Conservation (phyloP, 1,140 invertebrate genomes). For the Triops cancriformis region DNA sequence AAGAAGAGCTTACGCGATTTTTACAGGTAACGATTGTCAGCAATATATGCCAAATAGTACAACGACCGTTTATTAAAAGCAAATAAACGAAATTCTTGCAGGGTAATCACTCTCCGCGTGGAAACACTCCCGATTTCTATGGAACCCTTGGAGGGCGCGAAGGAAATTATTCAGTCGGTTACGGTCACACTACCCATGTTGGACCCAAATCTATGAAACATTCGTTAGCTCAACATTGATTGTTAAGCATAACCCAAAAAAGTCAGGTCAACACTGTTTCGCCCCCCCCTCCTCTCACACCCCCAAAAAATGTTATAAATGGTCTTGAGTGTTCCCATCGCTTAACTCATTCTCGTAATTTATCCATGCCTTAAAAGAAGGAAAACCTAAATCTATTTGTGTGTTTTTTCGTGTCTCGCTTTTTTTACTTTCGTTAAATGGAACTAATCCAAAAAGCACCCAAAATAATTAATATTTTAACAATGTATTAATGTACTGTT, state of each 20-base stretch:
- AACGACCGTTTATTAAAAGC: neutral
- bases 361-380: neutral
- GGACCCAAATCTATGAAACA: neutral
- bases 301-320: neutral
- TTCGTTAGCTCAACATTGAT: neutral
- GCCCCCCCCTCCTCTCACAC: neutral
- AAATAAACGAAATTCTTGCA: neutral
- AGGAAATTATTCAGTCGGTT: neutral
- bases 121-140: neutral
- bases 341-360: neutral
- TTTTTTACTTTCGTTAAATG: neutral
- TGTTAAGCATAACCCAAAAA: neutral
- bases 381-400: neutral
- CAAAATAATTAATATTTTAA: neutral
- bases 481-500: neutral
- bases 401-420: neutral
- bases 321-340: neutral
- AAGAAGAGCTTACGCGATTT: constrained; percentile 75
- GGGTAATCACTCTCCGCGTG: neutral
- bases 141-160: neutral
- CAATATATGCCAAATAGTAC: neutral
- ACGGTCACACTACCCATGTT: neutral
- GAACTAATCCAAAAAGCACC: neutral
- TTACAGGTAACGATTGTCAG: constrained; percentile 37
- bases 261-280: neutral